Evolutionary conservation across 2,888 invertebrate species (phyloP).

Genomic region (Ectemnius lituratus): DNA sequence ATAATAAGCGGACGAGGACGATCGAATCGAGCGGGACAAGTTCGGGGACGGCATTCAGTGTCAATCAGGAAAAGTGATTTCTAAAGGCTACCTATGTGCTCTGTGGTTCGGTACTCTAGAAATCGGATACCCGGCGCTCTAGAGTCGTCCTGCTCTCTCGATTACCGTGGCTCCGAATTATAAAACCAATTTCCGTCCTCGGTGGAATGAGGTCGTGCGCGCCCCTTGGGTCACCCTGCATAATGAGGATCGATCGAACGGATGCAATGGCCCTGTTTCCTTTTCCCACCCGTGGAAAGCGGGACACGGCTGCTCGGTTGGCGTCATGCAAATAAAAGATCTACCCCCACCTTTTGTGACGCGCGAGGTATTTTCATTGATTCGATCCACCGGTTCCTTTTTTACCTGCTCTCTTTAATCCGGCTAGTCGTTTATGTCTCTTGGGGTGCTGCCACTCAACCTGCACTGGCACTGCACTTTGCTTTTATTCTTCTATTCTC

Average conservation of each 20-base stretch:
- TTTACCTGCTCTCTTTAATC: not conserved
- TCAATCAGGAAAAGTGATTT: conserved; percentile 77
- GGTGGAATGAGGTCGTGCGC: conserved; percentile 49
- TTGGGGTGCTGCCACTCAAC: not conserved
- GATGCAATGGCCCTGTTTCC: conserved; percentile 67
- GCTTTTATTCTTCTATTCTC: not conserved
- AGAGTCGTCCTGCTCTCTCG: conserved; percentile 45
- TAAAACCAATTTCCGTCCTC: conserved; percentile 74
- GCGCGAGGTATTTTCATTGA: conserved; percentile 24
- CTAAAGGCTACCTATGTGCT: conserved; percentile 52
- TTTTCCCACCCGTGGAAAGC: conserved; percentile 33
- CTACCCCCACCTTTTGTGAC: conserved; percentile 17
- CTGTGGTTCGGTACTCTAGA: conserved; percentile 17
- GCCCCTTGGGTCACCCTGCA: conserved; percentile 55
- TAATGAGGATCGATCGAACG: conserved; percentile 65
- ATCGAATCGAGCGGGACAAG: conserved; percentile 66
- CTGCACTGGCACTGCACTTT: not conserved
- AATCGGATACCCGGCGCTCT: conserved; percentile 35
- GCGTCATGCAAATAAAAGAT: conserved; percentile 57
- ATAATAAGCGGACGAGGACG: conserved; percentile 61
- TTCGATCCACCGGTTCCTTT: not conserved
- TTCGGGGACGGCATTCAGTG: conserved; percentile 70
- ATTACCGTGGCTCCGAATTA: conserved; percentile 65
- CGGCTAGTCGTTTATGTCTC: no score
- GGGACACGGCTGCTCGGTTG: conserved; percentile 29